Percentiles rank a stretch among this genome's conserved stretches.
These are phyloP conservation scores for Amiota minor DNA, from an alignment of 2,888 invertebrate species.

Conservation along the genomic window DNA sequence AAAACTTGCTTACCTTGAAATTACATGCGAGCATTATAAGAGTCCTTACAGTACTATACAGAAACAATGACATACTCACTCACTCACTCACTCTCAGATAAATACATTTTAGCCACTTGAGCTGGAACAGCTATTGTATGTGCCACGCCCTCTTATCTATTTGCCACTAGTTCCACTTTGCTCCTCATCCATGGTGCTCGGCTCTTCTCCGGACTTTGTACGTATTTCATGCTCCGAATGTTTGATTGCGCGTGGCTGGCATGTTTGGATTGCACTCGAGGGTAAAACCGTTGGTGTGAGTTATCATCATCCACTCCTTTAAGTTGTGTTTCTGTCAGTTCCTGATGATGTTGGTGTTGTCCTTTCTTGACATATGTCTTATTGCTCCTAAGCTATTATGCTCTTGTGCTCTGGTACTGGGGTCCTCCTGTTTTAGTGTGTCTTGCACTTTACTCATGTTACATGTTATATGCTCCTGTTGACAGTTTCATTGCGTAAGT, in stretches of 20 bases:
- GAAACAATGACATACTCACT: background rate
- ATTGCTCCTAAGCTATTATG: background rate
- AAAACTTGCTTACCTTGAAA: slow-evolving; percentile 20
- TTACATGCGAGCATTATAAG: slow-evolving; percentile 25
- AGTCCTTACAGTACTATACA: slow-evolving; percentile 2
- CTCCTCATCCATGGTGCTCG: slow-evolving; percentile 17
- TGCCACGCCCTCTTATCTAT: background rate
- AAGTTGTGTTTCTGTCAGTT: slow-evolving; percentile 57
- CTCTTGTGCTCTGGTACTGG: too few relatives aligned
- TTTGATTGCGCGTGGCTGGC: slow-evolving; percentile 60
- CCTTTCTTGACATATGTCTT: slow-evolving; percentile 23
- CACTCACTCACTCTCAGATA: slow-evolving; percentile 35
- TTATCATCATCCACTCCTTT: slow-evolving; percentile 19
- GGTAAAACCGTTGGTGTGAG: slow-evolving; percentile 43
- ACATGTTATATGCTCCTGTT: background rate
- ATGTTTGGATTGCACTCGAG: slow-evolving; percentile 65
- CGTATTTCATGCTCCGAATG: slow-evolving; percentile 36
- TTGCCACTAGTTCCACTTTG: slow-evolving; percentile 4
- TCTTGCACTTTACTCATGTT: background rate
- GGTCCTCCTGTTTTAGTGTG: background rate
- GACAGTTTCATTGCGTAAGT: slow-evolving; percentile 28
- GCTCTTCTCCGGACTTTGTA: too few relatives aligned
- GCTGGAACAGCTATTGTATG: slow-evolving; percentile 8
- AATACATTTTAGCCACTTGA: background rate
- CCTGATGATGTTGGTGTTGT: slow-evolving; percentile 25